Evolutionary conservation across 2,888 invertebrate genomes (phyloP), one percentile per base, ranked within the genome.

Genomic region (Odontocerum albicorne): DNA sequence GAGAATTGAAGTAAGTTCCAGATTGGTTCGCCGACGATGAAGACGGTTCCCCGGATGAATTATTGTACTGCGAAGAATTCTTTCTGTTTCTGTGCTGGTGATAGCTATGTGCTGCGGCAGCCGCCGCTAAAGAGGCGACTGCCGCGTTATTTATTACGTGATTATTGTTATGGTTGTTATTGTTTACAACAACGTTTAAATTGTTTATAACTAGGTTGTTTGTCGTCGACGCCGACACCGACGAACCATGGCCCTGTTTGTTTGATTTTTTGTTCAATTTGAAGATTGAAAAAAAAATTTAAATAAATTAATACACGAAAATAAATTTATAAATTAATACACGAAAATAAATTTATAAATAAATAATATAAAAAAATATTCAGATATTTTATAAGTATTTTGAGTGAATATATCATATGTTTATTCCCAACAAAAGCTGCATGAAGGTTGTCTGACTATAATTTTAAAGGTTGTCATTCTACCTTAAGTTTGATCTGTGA

Each of bases 201-300:
- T 74, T 77, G 72, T 75, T 77, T 72, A 75, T 77, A 64, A 76
- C 74, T 60, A 79, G 70, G 68, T 72, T 78, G 73, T 77, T 78
- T 55, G 78, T 78, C 45, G 78, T 75, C 55, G 78, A 77, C 59
- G 77, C 77, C 47, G 78, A 75, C 40, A 71, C 73, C 12, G 77
- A 75, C 8, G 77, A 72, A 63, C 74, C 74, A 62, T 77, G 71
- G 58, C 70, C 75, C 73, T 78, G 77, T 70, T 66, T 55, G 3
- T 31, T 44, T 44, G 19, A 27, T 13, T 22, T 39, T 39, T n/a
- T n/a, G n/a, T n/a, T n/a, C n/a, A n/a, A n/a, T n/a, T n/a, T n/a
- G n/a, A n/a, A n/a, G n/a, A n/a, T n/a, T n/a, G n/a, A n/a, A n/a
- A n/a, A n/a, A n/a, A n/a, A n/a, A n/a, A n/a, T 27, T 38, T 2